Percentiles rank a stretch among this genome's conserved stretches.
Evolutionary conservation across 2,888 invertebrate genomes (phyloP).

Genomic region (Anodontia alba): DNA sequence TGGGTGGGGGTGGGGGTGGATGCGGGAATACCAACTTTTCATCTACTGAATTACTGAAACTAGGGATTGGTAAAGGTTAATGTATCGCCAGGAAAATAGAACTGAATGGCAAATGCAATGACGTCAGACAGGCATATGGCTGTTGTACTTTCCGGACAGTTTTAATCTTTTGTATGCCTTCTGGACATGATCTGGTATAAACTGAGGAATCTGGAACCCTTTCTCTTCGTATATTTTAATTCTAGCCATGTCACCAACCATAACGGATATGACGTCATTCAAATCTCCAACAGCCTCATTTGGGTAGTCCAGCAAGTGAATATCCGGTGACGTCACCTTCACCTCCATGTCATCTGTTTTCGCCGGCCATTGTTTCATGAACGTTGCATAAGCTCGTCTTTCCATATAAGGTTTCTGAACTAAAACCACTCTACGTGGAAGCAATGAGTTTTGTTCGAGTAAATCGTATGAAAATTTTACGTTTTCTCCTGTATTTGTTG

Average conservation of each 20-base stretch:
- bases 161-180: slow-evolving; percentile 55
- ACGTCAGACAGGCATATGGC: slow-evolving; percentile 39
- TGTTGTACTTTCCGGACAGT: slow-evolving; percentile 33
- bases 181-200: slow-evolving; percentile 67
- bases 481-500: slow-evolving; percentile 80
- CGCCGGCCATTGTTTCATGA: slow-evolving; percentile 79
- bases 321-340: slow-evolving; percentile 75
- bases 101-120: no score
- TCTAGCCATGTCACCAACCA: slow-evolving; percentile 75
- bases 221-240: slow-evolving; percentile 71
- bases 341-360: slow-evolving; percentile 55
- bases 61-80: no score
- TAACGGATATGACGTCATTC: slow-evolving; percentile 66
- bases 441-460: slow-evolving; percentile 44
- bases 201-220: slow-evolving; percentile 75
- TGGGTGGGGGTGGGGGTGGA: no score
- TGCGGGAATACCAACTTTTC: no score
- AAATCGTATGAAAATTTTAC: slow-evolving; percentile 71
- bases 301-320: slow-evolving; percentile 72
- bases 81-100: no score
- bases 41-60: no score
- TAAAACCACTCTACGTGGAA: slow-evolving; percentile 66
- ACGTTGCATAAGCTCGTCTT: slow-evolving; percentile 76
- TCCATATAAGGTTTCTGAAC: slow-evolving; percentile 82
- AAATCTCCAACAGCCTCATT: slow-evolving; percentile 67